A percentile compares a stretch with the other conserved stretches of the same genome.
These are phyloP conservation scores for Cettia cetti DNA, from an alignment of 2,113 vertebrate genomes.

Conservation along the genomic window DNA sequence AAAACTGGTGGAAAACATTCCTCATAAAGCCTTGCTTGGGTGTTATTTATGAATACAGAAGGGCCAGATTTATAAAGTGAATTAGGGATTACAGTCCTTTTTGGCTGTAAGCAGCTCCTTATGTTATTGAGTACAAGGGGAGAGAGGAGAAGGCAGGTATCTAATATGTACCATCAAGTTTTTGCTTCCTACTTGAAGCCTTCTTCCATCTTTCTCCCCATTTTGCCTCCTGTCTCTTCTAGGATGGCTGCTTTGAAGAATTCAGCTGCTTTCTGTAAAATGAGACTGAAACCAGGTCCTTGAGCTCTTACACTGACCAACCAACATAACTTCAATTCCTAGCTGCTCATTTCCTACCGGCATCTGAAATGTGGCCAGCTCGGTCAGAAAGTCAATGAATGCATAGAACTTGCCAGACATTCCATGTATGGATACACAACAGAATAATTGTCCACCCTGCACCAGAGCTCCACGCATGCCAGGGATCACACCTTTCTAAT, in stretches of 20 bases:
- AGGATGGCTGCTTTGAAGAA: neutral
- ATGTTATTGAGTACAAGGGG: neutral
- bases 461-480: neutral
- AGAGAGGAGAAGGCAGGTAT: neutral
- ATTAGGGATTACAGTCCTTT: neutral
- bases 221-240: neutral
- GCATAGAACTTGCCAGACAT: neutral
- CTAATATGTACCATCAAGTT: neutral
- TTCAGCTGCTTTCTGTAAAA: neutral
- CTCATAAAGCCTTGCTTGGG: neutral
- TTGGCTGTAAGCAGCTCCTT: neutral
- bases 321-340: neutral
- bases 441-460: neutral
- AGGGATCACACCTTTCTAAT: neutral
- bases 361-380: neutral
- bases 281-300: neutral
- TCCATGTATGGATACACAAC: neutral
- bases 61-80: neutral
- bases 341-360: neutral
- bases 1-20: neutral
- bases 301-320: neutral
- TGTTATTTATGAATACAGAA: neutral
- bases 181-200: neutral
- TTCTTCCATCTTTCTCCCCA: neutral
- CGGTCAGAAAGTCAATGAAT: rapidly evolving